Evolutionary conservation across 2,888 invertebrate species (phyloP), one percentile per base, ranked within the genome.

Genomic region (Octodonta nipae): DNA sequence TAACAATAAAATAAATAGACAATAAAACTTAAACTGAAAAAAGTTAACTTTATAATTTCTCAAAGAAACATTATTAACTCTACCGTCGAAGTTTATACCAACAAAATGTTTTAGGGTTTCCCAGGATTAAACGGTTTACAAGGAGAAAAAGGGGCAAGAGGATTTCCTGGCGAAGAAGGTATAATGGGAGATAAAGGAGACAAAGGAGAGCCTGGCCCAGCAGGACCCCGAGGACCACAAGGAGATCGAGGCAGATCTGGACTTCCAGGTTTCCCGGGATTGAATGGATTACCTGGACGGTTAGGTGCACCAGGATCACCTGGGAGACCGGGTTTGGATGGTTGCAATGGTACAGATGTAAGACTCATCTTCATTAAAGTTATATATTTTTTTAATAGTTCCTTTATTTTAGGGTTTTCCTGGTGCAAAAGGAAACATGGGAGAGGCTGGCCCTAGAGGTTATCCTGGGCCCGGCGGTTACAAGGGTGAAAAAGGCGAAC

Each of bases 321-420:
- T n/a, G 92, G 92, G 46, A 65, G 73, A 26, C 78, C 84, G 24
- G 95, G 95, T 66, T 32, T 81, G 49, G 92, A 95, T 56, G 96
- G 95, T 6, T 96, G 95, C 56, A 93, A 95, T 54, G 95, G 95
- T 52, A 87, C 89, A 32, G 89, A 89, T 61, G 88, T 87, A 69
- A 71, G 74, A 67, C n/a, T n/a, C n/a, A n/a, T n/a, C n/a, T n/a
- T n/a, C n/a, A n/a, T n/a, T n/a, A n/a, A n/a, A n/a, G n/a, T n/a
- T n/a, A 13, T 15, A 2, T 29, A 8, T 11, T 27, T 17, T 20
- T 13, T 30, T 15, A 3, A 8, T 13, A 13, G 2, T 30, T 27
- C 22, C 10, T 12, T 16, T 32, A 2, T 34, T 20, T 5, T 46
- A 80, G 80, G 92, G 92, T 43, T 63, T 71, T 26, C 70, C 79